Conservation (phyloP, 1,140 invertebrate genomes). For the Aphaenogaster rudis region DNA sequence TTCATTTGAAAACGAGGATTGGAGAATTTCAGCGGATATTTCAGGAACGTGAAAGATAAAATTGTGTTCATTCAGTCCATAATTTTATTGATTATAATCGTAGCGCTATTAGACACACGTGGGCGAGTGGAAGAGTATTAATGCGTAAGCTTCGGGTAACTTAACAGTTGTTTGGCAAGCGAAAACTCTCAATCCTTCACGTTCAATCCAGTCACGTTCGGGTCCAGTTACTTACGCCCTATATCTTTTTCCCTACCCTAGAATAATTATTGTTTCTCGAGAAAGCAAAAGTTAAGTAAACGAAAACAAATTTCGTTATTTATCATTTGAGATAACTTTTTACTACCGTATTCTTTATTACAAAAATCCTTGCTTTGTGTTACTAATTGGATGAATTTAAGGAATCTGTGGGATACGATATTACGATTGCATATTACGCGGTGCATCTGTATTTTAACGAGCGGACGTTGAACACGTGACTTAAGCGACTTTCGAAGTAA, state of each 20-base stretch:
- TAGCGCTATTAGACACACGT: not conserved
- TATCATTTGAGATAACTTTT: conserved; percentile 31
- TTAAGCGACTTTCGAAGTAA: conserved; percentile 23
- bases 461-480: conserved; percentile 16
- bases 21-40: not conserved
- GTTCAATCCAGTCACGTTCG: conserved; percentile 7
- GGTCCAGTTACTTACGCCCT: not conserved
- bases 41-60: not conserved
- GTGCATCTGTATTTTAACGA: conserved; percentile 31
- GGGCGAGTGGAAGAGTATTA: not conserved
- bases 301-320: not conserved
- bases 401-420: not conserved
- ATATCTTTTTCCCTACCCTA: not conserved
- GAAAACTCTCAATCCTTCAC: not conserved
- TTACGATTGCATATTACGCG: conserved; percentile 7
- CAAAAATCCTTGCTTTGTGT: not conserved
- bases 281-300: not conserved
- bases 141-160: not conserved
- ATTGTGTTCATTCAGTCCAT: not conserved
- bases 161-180: not conserved
- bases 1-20: not conserved
- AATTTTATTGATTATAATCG: conserved; percentile 15
- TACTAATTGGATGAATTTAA: not conserved
- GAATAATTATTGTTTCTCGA: not conserved
- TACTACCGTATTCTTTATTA: not conserved